Conservation (phyloP, 2,113 vertebrate genomes). For the Neolamprologus devosi region DNA sequence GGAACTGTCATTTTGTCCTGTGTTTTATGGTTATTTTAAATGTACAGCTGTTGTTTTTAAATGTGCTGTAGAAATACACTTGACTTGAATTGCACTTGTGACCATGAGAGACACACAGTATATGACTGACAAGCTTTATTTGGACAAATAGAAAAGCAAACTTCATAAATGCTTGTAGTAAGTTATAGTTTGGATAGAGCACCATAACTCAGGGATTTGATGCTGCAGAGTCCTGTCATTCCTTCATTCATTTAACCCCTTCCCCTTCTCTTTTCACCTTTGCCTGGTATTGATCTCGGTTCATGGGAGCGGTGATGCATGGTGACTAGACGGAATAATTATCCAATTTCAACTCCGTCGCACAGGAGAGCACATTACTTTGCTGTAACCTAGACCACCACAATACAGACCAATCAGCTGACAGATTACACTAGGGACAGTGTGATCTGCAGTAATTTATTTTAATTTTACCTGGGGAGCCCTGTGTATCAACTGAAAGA, state of each 20-base stretch:
- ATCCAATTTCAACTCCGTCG: constrained; percentile 30
- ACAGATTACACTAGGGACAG: not conserved
- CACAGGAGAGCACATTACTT: constrained; percentile 7
- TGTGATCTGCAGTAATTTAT: not conserved
- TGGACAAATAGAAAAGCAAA: not conserved
- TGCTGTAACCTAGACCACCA: not conserved
- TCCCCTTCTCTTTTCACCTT: constrained; percentile 1
- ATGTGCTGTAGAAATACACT: not conserved
- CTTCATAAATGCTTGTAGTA: not conserved
- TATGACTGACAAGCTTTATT: not conserved
- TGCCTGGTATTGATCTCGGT: constrained; percentile 24
- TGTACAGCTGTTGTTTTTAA: not conserved
- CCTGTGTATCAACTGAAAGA: not conserved
- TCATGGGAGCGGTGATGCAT: constrained; percentile 36
- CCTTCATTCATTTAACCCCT: not conserved
- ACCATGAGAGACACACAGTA: not conserved
- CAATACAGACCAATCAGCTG: not conserved
- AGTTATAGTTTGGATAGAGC: not conserved
- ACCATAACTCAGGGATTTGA: not conserved
- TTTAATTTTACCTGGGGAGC: not conserved
- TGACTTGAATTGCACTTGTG: not conserved
- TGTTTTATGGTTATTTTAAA: not conserved
- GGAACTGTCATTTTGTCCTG: not conserved
- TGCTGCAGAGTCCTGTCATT: not conserved
- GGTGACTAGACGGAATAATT: constrained; percentile 48